Evolutionary conservation across 2,797 vertebrate species (phyloP).

Genomic region (Australoheros facetus): DNA sequence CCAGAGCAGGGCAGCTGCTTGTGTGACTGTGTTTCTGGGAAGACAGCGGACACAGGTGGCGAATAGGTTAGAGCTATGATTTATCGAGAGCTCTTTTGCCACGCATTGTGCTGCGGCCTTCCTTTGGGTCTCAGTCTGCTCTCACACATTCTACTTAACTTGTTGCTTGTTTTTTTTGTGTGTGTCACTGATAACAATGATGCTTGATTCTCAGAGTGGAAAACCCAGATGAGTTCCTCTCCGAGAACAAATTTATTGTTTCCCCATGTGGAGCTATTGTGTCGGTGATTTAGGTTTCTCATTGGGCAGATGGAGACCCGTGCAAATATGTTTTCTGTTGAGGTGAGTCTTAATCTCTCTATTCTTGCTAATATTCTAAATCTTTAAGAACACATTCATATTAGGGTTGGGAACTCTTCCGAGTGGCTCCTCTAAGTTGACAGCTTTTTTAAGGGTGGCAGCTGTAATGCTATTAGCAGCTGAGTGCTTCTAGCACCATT

Average conservation of each 20-base stretch:
- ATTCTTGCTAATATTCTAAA: neutral
- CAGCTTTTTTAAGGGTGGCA: neutral
- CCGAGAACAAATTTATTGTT: constrained; percentile 56
- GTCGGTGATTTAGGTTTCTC: constrained; percentile 30
- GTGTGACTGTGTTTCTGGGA: constrained; percentile 69
- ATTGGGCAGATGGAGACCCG: constrained; percentile 13
- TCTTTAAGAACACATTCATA: neutral
- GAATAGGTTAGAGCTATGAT: constrained; percentile 75
- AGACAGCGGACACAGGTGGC: constrained; percentile 77
- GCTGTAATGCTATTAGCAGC: neutral
- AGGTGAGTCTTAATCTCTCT: neutral
- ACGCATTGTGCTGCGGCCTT: constrained; percentile 72
- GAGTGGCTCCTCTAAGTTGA: neutral
- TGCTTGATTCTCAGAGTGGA: constrained; percentile 52
- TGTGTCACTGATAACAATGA: constrained; percentile 64
- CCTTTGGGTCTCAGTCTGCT: constrained; percentile 65
- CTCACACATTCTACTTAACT: constrained; percentile 51
- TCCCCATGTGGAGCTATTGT: constrained; percentile 37
- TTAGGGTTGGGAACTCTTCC: neutral
- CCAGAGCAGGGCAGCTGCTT: constrained; percentile 52
- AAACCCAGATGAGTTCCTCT: constrained; percentile 55
- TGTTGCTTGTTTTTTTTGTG: constrained; percentile 37
- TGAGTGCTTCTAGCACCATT: too few relatives aligned
- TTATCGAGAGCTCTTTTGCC: constrained; percentile 67
- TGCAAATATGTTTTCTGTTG: constrained; percentile 12